These are phyloP conservation scores for Podarcis siculus DNA, from an alignment of 2,797 vertebrate species.

Conservation along the genomic window DNA sequence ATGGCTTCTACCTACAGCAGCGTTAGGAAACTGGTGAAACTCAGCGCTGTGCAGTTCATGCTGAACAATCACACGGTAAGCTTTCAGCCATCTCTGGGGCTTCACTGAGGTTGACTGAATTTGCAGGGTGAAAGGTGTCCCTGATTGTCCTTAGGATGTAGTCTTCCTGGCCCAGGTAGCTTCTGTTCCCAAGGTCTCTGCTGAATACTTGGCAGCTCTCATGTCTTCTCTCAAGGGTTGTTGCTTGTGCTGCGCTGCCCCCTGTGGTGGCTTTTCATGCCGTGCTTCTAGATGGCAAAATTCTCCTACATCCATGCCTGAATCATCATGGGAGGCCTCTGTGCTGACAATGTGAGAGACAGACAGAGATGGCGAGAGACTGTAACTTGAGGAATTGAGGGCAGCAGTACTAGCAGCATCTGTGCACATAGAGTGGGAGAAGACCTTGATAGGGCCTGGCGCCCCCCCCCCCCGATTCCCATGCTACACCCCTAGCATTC, in stretches of 20 bases:
- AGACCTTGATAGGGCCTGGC: too few species aligned
- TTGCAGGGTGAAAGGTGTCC: background rate
- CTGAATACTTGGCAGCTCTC: background rate
- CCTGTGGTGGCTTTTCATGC: background rate
- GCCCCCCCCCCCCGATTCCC: background rate
- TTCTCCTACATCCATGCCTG: background rate
- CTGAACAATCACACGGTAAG: conserved; percentile 98
- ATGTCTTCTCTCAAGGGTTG: background rate
- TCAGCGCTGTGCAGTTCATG: conserved; percentile 99
- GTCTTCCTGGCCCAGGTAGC: background rate
- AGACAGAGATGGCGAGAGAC: background rate
- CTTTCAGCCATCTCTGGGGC: background rate
- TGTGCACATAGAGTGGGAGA: background rate
- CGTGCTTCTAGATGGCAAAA: background rate
- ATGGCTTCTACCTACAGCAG: conserved; percentile 90
- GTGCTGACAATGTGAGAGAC: background rate
- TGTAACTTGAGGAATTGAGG: background rate
- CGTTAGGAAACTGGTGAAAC: conserved; percentile 96
- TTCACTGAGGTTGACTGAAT: fast-evolving
- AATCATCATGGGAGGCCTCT: background rate
- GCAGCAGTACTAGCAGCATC: background rate
- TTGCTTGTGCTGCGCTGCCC: background rate
- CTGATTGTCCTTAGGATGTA: too few species aligned
- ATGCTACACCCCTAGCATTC: too few species aligned
- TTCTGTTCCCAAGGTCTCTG: background rate